Evolutionary conservation across 2,113 vertebrate genomes (phyloP).

Genomic region (Danionella cerebrum): DNA sequence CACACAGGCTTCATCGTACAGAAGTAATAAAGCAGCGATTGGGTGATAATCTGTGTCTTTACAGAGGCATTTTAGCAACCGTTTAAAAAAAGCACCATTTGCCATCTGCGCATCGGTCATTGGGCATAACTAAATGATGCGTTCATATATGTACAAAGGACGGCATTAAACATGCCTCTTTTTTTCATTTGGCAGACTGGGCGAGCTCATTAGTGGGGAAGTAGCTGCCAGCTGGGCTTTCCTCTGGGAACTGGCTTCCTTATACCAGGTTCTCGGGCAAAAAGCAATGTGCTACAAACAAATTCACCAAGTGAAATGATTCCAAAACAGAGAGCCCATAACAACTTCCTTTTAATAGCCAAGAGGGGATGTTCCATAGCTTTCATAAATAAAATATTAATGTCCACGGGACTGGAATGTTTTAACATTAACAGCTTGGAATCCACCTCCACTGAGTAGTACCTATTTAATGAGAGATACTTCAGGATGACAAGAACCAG

Average conservation of each 20-base stretch:
- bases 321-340: constrained; percentile 1
- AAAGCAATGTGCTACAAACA: constrained; percentile 14
- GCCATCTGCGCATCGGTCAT: constrained; percentile 21
- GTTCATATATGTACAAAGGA: constrained; percentile 5
- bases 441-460: constrained; percentile 14
- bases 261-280: constrained; percentile 11
- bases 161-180: constrained; percentile 17
- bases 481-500: neutral
- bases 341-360: neutral
- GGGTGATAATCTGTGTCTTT: constrained; percentile 16
- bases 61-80: neutral
- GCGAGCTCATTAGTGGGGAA: constrained; percentile 33
- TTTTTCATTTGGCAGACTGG: constrained; percentile 13
- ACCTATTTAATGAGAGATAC: neutral
- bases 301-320: constrained; percentile 9
- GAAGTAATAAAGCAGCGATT: constrained; percentile 25
- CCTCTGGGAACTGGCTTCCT: constrained; percentile 18
- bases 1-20: constrained; percentile 17
- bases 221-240: constrained; percentile 31
- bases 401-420: constrained; percentile 12
- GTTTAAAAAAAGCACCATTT: constrained; percentile 19
- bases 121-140: constrained; percentile 23
- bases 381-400: constrained; percentile 13
- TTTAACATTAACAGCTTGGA: constrained; percentile 26
- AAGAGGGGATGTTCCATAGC: constrained; percentile 13